These are phyloP conservation scores for Bombus breviceps DNA, from an alignment of 1,140 invertebrate species.

Conservation along the genomic window DNA sequence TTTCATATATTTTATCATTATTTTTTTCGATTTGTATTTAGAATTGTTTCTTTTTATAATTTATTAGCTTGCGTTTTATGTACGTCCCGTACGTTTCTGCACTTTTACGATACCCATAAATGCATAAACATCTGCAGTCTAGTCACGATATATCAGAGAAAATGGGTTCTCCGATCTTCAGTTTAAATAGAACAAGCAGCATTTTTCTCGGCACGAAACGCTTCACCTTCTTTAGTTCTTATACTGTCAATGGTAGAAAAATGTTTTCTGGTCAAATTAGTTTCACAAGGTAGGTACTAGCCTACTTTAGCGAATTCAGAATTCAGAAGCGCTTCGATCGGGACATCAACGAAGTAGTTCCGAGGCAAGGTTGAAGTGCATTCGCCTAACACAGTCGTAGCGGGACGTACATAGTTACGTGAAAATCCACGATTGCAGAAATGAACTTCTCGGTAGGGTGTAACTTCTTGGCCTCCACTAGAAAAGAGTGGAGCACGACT, in stretches of 20 bases:
- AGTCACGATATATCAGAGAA: background rate
- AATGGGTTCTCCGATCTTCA: background rate
- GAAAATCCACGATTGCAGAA: slow-evolving; percentile 47
- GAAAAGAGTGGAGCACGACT: slow-evolving; percentile 51
- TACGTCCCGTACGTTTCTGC: too few relatives aligned
- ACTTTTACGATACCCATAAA: background rate
- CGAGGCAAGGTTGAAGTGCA: slow-evolving; percentile 9
- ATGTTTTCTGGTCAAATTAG: slow-evolving; percentile 9
- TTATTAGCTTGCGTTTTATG: background rate
- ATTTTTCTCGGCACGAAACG: background rate
- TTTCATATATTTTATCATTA: too few relatives aligned
- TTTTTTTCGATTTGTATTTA: too few relatives aligned
- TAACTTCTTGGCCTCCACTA: slow-evolving; percentile 51
- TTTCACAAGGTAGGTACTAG: background rate
- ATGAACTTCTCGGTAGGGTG: slow-evolving; percentile 42
- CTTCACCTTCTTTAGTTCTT: background rate
- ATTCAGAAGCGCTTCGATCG: slow-evolving; percentile 29
- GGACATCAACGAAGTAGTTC: slow-evolving; percentile 13
- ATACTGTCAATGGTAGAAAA: background rate
- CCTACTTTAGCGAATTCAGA: background rate
- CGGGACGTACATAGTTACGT: slow-evolving; percentile 25
- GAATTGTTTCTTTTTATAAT: background rate
- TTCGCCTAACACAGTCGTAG: slow-evolving; percentile 25
- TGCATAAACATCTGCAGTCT: background rate
- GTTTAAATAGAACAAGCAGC: background rate